These are phyloP conservation scores for Copsychus sechellarum DNA, from an alignment of 2,113 vertebrate genomes.

Conservation along the genomic window DNA sequence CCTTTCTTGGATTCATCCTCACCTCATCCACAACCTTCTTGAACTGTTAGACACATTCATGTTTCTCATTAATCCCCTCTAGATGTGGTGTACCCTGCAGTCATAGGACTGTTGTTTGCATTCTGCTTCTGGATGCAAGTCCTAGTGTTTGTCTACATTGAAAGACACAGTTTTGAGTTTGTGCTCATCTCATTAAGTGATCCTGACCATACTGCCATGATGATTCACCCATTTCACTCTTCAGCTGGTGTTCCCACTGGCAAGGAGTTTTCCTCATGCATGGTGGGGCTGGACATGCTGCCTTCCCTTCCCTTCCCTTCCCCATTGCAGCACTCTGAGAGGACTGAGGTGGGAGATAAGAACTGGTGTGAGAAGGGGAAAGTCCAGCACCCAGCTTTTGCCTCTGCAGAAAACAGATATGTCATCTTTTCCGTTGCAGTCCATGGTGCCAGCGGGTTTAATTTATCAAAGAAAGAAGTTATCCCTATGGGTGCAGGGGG, in stretches of 20 bases:
- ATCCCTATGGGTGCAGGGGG: not conserved
- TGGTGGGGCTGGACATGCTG: not conserved
- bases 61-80: not conserved
- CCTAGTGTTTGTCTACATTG: not conserved
- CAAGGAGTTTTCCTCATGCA: not conserved
- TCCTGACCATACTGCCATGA: not conserved
- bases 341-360: not conserved
- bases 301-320: not conserved
- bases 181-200: not conserved
- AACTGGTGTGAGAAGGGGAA: not conserved
- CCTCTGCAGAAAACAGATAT: not conserved
- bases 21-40: slow-evolving; percentile 14
- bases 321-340: not conserved
- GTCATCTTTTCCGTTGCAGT: not conserved
- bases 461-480: not conserved
- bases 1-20: not conserved
- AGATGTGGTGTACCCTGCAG: not conserved
- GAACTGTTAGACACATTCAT: not conserved
- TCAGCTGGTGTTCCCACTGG: not conserved
- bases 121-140: not conserved
- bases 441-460: not conserved
- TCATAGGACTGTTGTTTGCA: not conserved
- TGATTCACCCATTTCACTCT: not conserved
- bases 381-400: not conserved
- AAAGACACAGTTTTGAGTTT: not conserved